A percentile compares a stretch with the other conserved stretches of the same genome.
phyloP scores from a whole-genome alignment of 2,797 vertebrate species.

The Bovichtus diacanthus region DNA sequence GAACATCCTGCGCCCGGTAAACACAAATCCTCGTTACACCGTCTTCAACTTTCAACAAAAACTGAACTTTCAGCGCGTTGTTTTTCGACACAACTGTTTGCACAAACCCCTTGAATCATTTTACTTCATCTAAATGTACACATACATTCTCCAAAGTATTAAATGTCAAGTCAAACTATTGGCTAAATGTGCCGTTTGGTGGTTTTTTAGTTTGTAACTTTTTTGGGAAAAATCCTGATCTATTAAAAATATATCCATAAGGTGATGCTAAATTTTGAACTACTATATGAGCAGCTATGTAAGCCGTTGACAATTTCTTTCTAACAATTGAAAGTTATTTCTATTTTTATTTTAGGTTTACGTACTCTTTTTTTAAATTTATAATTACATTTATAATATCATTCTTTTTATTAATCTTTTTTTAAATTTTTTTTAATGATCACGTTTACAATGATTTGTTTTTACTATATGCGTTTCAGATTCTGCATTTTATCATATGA shows the following conservation, averaged over 20 bases:
- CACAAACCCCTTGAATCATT: fast-evolving
- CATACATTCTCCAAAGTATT: fast-evolving
- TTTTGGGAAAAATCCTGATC: background rate
- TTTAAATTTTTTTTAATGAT: background rate
- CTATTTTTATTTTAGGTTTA: no score
- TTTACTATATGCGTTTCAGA: no score
- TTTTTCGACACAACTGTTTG: fast-evolving
- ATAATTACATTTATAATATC: no score
- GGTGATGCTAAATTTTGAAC: background rate
- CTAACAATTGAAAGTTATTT: no score
- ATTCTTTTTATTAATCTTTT: background rate
- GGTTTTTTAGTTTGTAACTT: background rate
- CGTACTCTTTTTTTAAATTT: no score
- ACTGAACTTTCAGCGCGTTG: fast-evolving
- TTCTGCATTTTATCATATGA: background rate
- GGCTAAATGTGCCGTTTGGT: constrained; percentile 26
- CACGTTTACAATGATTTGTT: background rate
- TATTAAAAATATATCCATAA: no score
- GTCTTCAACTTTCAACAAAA: constrained; percentile 1
- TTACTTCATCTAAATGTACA: fast-evolving
- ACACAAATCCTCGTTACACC: constrained; percentile 72
- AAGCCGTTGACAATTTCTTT: no score
- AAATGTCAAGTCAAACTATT: background rate
- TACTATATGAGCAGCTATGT: no score
- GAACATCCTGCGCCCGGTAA: constrained; percentile 34